Evolutionary conservation across 2,888 invertebrate species (phyloP), one percentile per base, ranked within the genome.

Genomic region (Schizaphis graminum): DNA sequence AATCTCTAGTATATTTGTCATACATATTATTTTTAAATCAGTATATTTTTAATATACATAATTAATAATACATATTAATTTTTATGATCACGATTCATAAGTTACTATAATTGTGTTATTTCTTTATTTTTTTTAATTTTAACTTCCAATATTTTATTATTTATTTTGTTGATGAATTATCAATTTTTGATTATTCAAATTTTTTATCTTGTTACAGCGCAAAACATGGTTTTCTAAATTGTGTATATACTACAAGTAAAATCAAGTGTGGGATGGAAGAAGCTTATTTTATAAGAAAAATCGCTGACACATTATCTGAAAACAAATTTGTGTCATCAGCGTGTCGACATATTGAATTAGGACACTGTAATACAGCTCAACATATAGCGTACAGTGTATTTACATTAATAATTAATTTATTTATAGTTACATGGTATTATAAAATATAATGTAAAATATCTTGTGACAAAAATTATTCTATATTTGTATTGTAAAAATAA

Each of bases 351-450:
- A 94, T 95, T 90, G 94, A 95, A 89, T 67, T 95, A 77, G 91
- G 89, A n/a, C 84, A 95, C 35, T 95, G 95, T 89, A 95, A 95
- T 67, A 86, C 61, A 24, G 94, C 95, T 96, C 57, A 97, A 96
- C 95, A 86, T 35, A 67, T 13, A 49, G 24, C 26, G 0, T 41
- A 86, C 61, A 49, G 24, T 47, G 5, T 91, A 16, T 67, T 49
- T 1, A 53, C 85, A n/a, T 86, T 87, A 86, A 61, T 89, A 5
- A 53, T 94, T 28, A 86, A 86, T 35, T 0, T 94, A 61, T 89
- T 93, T 89, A 61, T 91, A 91, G 61, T 94, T 67, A 41, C 67
- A 61, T 67, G 84, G 86, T 86, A 21, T 90, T 28, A 49, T 49
- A 61, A 86, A 90, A 90, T 57, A 41, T 88, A 87, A 77, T 88